Base-by-base conservation (phyloP, 1,140 invertebrate genomes). In the Chionoecetes opilio region DNA sequence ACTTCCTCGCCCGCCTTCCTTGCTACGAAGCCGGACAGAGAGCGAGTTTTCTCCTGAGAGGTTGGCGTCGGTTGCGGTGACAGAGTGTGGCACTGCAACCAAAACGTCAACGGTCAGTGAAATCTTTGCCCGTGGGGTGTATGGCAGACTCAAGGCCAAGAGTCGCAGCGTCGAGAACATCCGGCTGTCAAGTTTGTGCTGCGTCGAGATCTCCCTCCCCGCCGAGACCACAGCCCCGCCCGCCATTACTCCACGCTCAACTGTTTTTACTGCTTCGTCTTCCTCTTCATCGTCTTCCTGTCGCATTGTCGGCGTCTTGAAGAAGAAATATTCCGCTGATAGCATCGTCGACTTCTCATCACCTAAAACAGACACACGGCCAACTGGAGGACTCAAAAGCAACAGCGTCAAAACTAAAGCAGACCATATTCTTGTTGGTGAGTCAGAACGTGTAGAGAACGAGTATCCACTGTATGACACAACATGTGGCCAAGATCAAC, bases 101-200 rank as follows among this genome's bases (percentile, higher is more conserved):
- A 92, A 32, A 63, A 29, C 82, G 46, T 92, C 94, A 31, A 92
- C 90, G 26, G 94, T 95, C 32, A 95, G 94, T 38, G 90, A 95
- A 32, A 95, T 95, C 21, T 95, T 95, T 63, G 91, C 94, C 21
- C 94, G 94, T n/a, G 94, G 94, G 34, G 94, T 95, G 34, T 95
- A 37, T 2, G 94, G 94, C 21, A 85, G 82, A 46, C 37, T 95
- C 29, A 92, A 53, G 38, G 37, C 38, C 46, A 95, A 95, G 84
- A 95, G 94, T 31, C 94, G 84, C 14, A 95, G 94, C 92, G 94
- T 92, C 21, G 94, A 95, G 46, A 95, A 95, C 84, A 95, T 95
- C 26, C 94, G 94, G 29, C 90, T 95, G 38, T 95, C 94, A 46
- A 95, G 94, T 35, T 53, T 95, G n/a, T 92, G 82, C 84, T 92